Evolutionary conservation across 2,888 invertebrate species (phyloP), one percentile per base, ranked within the genome.

Genomic region (Eupeodes luniger): DNA sequence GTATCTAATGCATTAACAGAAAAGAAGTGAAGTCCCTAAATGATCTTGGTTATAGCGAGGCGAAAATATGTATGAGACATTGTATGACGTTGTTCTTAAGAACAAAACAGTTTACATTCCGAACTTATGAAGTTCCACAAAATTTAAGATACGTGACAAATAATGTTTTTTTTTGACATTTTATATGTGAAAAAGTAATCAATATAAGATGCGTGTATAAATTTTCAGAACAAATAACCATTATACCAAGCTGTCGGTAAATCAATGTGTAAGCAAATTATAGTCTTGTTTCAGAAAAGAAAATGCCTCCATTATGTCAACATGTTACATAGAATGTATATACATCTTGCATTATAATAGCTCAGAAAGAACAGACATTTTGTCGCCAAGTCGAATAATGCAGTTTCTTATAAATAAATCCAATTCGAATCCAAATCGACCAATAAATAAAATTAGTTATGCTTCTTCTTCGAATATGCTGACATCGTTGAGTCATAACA

Each of bases 401-500:
- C 9, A 7, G 0, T 64, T 12, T 19, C 1, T 9, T 14, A 47
- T 9, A 1, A 2, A 64, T 19, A 47, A 66, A 66, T 62, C 40
- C 66, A 66, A 64, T 66, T 47, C 9, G 47, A 27, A 36, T 53
- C 53, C 16, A 34, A 10, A 67, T 51, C 14, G 14, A 51, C 34
- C 12, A n/a, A 69, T 69, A 55, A 69, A 69, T 40, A 16, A 34
- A 34, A 53, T 67, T 53, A n/a, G 67, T 51, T 69, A 40, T 55
- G 69, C 40, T 36, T n/a, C 16, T 36, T 16, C 27, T 47, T 47
- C 2, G 9, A 36, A 36, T 5, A 11, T 55, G 55, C 53, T 55
- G 53, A 69, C 40, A 40, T 12, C 19, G 53, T 14, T 70, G 69
- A 70, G 55, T 70, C 55, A 70, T 55, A 55, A 70, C 55, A 55